Conservation (phyloP, 2,888 invertebrate species). For the Siphonodentalium dalli region DNA sequence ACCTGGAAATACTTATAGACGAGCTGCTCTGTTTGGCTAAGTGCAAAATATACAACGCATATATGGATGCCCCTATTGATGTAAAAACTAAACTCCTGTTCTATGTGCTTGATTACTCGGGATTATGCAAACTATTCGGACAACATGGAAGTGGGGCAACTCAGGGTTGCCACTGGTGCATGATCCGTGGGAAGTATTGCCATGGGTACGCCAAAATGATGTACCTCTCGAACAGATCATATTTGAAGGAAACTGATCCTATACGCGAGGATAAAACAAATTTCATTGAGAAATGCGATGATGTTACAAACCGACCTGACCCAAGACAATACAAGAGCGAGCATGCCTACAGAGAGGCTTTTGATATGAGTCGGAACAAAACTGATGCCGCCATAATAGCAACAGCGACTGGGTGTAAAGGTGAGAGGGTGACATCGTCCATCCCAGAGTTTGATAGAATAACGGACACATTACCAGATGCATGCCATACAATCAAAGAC, state of each 20-base stretch:
- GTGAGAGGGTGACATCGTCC: not conserved
- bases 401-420: conserved; percentile 7
- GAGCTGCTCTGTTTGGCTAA: conserved; percentile 5
- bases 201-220: conserved; percentile 1
- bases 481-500: conserved; percentile 9
- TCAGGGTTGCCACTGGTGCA: conserved; percentile 5
- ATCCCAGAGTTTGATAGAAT: not conserved
- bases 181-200: not conserved
- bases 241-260: not conserved
- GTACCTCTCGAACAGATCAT: not conserved
- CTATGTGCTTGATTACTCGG: conserved; percentile 9
- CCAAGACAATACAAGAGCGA: not conserved
- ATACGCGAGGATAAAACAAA: not conserved
- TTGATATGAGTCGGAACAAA: not conserved
- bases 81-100: conserved; percentile 6
- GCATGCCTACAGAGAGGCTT: not conserved
- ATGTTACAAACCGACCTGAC: not conserved
- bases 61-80: not conserved
- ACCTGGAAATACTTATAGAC: conserved; percentile 8
- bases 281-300: no score
- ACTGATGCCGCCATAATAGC: not conserved
- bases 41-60: conserved; percentile 3
- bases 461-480: conserved; percentile 4
- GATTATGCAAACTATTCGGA: not conserved
- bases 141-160: conserved; percentile 9